These are phyloP conservation scores for Cryptops parisi DNA, from an alignment of 2,888 invertebrate genomes.

Conservation along the genomic window DNA sequence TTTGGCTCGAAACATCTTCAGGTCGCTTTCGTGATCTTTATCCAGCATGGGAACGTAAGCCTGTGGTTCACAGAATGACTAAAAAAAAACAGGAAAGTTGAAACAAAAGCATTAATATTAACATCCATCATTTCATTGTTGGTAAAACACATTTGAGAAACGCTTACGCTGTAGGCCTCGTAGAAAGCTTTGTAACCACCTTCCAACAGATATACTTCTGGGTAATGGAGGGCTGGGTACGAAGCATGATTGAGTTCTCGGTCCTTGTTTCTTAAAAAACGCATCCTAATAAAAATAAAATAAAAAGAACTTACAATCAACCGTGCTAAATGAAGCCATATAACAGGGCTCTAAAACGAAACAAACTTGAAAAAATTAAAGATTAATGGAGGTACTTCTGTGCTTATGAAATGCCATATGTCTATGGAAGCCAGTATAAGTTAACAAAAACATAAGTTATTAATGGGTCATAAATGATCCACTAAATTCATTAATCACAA, in stretches of 20 bases:
- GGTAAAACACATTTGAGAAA: too few relatives aligned
- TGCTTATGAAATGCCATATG: neutral
- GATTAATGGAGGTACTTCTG: too few relatives aligned
- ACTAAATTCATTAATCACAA: too few relatives aligned
- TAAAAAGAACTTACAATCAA: neutral
- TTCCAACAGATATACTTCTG: constrained; percentile 84
- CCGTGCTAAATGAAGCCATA: neutral
- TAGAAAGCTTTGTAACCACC: constrained; percentile 81
- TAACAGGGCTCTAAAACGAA: too few relatives aligned
- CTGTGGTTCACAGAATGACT: constrained; percentile 53
- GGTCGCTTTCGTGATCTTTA: constrained; percentile 54
- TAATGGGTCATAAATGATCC: too few relatives aligned
- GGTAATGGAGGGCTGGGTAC: constrained; percentile 76
- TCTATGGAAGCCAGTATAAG: neutral
- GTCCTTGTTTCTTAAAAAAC: constrained; percentile 70
- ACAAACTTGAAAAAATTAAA: too few relatives aligned
- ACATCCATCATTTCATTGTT: too few relatives aligned
- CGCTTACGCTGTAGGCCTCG: constrained; percentile 39
- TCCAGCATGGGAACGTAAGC: constrained; percentile 72
- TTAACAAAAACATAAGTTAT: too few relatives aligned
- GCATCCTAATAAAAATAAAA: constrained; percentile 42
- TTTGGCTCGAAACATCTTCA: constrained; percentile 57
- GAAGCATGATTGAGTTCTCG: constrained; percentile 59
- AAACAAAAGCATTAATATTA: too few relatives aligned
- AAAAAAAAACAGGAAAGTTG: constrained; percentile 10